Base-by-base conservation (phyloP, 2,888 invertebrate species). In the Eupithecia subfuscata region DNA sequence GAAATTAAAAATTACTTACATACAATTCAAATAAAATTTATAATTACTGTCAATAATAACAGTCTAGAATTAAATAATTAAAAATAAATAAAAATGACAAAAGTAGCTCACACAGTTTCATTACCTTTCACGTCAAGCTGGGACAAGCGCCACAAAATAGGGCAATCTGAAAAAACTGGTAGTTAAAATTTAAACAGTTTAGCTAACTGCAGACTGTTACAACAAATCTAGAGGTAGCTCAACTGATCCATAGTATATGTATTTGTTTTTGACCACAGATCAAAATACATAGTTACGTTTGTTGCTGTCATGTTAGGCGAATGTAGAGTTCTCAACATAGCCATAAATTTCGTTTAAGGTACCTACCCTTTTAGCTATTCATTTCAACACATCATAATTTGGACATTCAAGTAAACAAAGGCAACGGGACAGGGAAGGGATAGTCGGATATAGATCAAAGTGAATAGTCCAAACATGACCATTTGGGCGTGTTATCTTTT, bases 401-500 rank as follows among this genome's bases (percentile, higher is more conserved):
- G 1, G 40, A 40, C 25, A 34, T 64, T 40, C 34, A 73, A 37
- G 48, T 25, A 73, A 74, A 77, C 74, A 73, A 70, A 67, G 72
- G 67, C 70, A 67, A 71, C 22, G 48, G 30, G 68, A 56, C 45
- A 69, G 18, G 25, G 30, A 18, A 16, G 16, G 25, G 25, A 25
- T 68, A 68, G 43, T 45, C 25, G 43, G 9, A 11, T 48, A 70
- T 43, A 79, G 78, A 80, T 81, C 79, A 81, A 80, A 81, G 81
- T 18, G 77, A 77, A 64, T 74, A 73, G 75, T 72, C 67, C 67
- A 78, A 80, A 80, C 78, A 76, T 63, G 65, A 74, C 75, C 77
- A 74, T 73, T 73, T 78, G 76, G 75, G 70, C 77, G 68, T 79
- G 79, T 78, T 79, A 71, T 75, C 64, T 52, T 76, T 80, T 68